Conservation (phyloP, 2,113 vertebrate species). For the Sphaerodactylus townsendi region DNA sequence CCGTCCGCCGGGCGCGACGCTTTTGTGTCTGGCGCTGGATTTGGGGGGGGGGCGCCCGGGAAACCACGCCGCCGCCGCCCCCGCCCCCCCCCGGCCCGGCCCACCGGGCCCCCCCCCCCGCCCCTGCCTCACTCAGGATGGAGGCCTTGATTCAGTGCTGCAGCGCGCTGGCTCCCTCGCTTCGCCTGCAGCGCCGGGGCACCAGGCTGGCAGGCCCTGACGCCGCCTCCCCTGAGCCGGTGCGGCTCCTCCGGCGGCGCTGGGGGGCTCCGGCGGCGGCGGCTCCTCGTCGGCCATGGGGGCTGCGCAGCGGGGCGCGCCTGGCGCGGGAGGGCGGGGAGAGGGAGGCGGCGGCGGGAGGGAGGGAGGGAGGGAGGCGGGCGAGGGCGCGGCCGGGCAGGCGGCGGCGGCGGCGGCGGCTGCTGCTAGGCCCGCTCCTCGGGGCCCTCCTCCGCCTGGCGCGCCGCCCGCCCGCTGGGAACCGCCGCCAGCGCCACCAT, state of each 20-base stretch:
- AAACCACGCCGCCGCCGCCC: no score
- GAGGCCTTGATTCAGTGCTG: constrained; percentile 74
- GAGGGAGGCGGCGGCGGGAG: constrained; percentile 56
- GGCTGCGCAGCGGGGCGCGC: constrained; percentile 62
- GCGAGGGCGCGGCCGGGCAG: no score
- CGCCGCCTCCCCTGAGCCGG: constrained; percentile 67
- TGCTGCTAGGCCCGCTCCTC: no score
- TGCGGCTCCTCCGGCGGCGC: constrained; percentile 53
- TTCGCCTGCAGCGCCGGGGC: constrained; percentile 85
- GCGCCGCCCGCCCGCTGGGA: no score
- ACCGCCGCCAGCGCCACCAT: no score
- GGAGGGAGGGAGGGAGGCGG: no score
- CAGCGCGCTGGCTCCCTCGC: constrained; percentile 86
- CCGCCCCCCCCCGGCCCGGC: no score
- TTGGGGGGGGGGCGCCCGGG: no score
- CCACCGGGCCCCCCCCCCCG: no score
- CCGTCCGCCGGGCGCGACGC: no score
- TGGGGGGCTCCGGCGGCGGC: constrained; percentile 42
- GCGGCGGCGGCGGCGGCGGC: constrained; percentile 53
- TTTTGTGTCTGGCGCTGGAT: neutral
- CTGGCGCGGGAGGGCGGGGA: constrained; percentile 65
- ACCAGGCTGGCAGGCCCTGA: constrained; percentile 78
- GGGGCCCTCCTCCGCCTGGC: constrained; percentile 49
- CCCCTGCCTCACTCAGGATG: no score
- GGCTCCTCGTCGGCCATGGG: constrained; percentile 81